Evolutionary conservation across 1,140 invertebrate species (phyloP), one percentile per base, ranked within the genome.

Genomic region (Eciton burchellii): DNA sequence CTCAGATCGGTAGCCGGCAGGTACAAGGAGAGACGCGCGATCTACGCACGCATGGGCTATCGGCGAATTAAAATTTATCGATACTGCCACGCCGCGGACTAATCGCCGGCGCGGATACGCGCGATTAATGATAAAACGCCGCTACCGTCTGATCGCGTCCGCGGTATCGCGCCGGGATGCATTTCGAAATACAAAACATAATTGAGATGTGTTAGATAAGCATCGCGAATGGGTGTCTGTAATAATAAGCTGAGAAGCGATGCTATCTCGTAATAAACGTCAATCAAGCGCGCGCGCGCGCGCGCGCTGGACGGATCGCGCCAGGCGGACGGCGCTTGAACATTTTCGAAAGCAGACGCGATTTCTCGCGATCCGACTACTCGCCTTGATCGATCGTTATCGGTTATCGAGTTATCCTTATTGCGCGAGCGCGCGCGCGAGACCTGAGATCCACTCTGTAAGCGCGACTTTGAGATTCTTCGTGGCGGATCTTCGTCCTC

Each of bases 41-140:
- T 83, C 68, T 60, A 54, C 54, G 14, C 63, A 45, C 45, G 54
- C 62, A 68, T 59, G 59, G 54, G 52, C 81, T 72, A 52, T 79
- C 86, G 76, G 86, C 59, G 81, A 88, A 88, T 85, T 84, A 86
- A 82, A 85, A 83, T 85, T 88, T 86, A 88, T 88, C 73, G 72
- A 88, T 87, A 84, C 52, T 59, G 66, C 49, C 41, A 19, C 16
- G 26, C 41, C 63, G 62, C 57, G 56, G 29, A 79, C 70, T 52
- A 19, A 81, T 66, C 54, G 65, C 26, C 74, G 43, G 54, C 57
- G 68, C 26, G 63, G 26, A 47, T 54, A 35, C 59, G 56, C 24
- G 47, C n/a, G 56, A 26, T 66, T 60, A 54, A n/a, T 43, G 68
- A 59, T 65, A 54, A 82, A 82, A 47, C 26, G 66, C 12, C 49